Evolutionary conservation across 2,113 vertebrate genomes (phyloP).

Genomic region (Heterochromis multidens): DNA sequence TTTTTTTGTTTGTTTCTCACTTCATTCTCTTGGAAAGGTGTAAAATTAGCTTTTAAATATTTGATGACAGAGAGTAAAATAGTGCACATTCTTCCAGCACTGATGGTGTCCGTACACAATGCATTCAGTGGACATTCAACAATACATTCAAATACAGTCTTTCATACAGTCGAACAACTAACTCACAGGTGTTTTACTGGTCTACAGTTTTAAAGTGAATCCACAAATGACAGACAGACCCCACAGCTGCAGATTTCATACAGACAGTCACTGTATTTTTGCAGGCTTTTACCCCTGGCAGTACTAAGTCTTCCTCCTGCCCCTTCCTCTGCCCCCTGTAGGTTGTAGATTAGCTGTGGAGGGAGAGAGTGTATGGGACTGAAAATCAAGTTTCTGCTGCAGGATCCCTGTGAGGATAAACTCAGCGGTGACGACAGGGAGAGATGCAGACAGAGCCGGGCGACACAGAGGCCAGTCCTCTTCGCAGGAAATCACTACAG

Average conservation of each 20-base stretch:
- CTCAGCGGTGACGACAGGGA: constrained; percentile 81
- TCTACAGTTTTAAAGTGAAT: neutral
- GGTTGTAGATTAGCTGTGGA: neutral
- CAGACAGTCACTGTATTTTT: neutral
- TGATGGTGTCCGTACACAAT: neutral
- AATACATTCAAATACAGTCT: constrained; percentile 11
- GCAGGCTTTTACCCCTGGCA: neutral
- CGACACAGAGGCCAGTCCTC: constrained; percentile 78
- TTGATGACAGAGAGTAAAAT: neutral
- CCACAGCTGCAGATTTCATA: neutral
- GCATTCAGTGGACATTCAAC: neutral
- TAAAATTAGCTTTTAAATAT: neutral
- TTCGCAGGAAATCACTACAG: constrained; percentile 83
- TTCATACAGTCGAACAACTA: neutral
- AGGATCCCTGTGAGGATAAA: constrained; percentile 87
- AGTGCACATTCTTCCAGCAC: neutral
- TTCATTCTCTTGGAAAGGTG: neutral
- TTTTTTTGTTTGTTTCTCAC: neutral
- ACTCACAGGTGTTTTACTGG: neutral
- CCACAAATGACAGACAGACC: neutral
- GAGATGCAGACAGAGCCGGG: constrained; percentile 59
- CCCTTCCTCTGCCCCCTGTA: constrained; percentile 42
- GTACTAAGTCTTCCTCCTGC: constrained; percentile 47
- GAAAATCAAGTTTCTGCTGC: constrained; percentile 78
- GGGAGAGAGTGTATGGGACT: constrained; percentile 61